Evolutionary conservation across 2,797 vertebrate genomes (phyloP).

Genomic region (Melanotaenia trifasciata): DNA sequence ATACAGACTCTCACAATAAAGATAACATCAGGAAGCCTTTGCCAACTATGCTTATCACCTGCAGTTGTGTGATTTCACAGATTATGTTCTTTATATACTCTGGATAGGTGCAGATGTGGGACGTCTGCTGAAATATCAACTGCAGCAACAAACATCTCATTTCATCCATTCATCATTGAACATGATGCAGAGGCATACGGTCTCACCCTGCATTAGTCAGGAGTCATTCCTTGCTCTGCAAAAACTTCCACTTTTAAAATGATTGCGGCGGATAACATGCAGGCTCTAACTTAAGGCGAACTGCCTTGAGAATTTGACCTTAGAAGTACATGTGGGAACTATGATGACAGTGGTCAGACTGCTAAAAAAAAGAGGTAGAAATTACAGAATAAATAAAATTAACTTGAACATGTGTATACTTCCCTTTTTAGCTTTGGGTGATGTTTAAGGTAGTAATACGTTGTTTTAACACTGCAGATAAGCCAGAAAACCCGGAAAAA

Average conservation of each 20-base stretch:
- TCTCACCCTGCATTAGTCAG: not conserved
- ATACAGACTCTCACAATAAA: not conserved
- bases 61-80: not conserved
- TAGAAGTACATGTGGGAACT: not conserved
- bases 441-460: not conserved
- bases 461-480: not conserved
- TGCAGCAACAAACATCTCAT: not conserved
- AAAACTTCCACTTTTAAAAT: not conserved
- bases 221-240: not conserved
- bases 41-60: not conserved
- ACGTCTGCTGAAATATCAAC: not conserved
- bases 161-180: not conserved
- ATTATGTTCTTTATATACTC: not conserved
- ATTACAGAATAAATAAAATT: not conserved
- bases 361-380: not conserved
- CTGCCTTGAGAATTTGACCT: not conserved
- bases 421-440: not conserved
- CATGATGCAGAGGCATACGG: not conserved
- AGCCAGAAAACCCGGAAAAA: not conserved
- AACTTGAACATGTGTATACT: not conserved
- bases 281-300: not conserved
- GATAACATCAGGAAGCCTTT: not conserved
- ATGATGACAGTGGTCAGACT: not conserved
- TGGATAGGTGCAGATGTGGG: not conserved
- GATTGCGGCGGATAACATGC: not conserved